phyloP scores from a whole-genome alignment of 2,113 vertebrate species.

The Delphinus delphis region DNA sequence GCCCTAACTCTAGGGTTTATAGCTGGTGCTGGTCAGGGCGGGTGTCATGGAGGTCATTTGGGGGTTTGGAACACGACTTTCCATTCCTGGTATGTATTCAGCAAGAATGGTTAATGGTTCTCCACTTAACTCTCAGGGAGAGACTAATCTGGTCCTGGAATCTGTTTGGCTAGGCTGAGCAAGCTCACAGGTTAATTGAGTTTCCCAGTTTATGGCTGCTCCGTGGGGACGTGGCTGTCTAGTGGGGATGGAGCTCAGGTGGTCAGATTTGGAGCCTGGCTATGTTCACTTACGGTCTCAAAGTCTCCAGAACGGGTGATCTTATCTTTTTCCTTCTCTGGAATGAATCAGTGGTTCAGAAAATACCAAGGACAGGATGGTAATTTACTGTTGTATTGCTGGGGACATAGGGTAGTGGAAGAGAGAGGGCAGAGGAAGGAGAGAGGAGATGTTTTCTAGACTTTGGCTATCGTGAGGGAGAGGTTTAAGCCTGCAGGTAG shows the following conservation, averaged over 20 bases:
- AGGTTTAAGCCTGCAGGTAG: not conserved
- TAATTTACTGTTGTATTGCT: conserved; percentile 41
- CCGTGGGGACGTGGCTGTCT: not conserved
- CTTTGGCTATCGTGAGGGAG: not conserved
- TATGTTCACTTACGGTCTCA: not conserved
- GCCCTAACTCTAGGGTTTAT: not conserved
- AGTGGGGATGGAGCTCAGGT: not conserved
- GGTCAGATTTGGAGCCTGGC: not conserved
- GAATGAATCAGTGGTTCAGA: conserved; percentile 51
- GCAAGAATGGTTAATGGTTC: conserved; percentile 65
- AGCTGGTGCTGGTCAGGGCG: not conserved
- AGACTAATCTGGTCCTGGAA: conserved; percentile 76
- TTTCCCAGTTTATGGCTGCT: conserved; percentile 75
- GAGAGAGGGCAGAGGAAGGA: not conserved
- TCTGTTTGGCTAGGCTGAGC: conserved; percentile 56
- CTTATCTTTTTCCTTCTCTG: conserved; percentile 62
- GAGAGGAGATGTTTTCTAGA: not conserved
- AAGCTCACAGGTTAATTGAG: conserved; percentile 71
- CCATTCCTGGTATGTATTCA: not conserved
- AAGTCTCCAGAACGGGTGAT: conserved; percentile 48
- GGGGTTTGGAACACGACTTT: not conserved
- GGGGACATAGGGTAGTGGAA: not conserved
- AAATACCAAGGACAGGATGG: conserved; percentile 57
- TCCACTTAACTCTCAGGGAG: conserved; percentile 61
- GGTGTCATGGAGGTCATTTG: not conserved